Evolutionary conservation across 2,113 vertebrate species (phyloP), one percentile per base, ranked within the genome.

Genomic region (Pluvialis apricaria): DNA sequence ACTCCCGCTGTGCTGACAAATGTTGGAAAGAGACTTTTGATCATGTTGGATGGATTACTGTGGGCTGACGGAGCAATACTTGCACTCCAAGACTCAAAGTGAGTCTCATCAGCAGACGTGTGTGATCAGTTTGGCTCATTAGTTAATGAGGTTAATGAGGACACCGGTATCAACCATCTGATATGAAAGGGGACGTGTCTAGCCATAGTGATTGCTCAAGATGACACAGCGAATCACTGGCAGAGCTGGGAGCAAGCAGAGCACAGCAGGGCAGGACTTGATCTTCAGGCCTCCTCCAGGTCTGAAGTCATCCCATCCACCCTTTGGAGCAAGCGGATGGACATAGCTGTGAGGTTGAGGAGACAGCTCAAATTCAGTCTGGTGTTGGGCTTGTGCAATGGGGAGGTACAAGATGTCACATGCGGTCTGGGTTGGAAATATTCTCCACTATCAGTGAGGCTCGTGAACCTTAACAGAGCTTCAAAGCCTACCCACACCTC

Each of bases 111-210:
- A 82, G 78, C 78, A 72, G 92, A 82, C 17, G 0, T 2, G 21
- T 49, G 80, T 45, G 88, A 55, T 73, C 44, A 42, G 76, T 70
- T 78, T 81, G 90, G 85, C 75, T 96, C 96, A 83, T 92, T 95
- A 91, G 89, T 57, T 94, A 96, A 93, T 44, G 86, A 95, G 94
- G 94, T 61, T 96, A 88, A 97, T 89, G 88, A 96, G 88, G 68
- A 75, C 91, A 88, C 80, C 86, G 61, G 60, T 29, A 81, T 3
- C 55, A 93, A 82, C 69, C 65, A 38, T 47, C 76, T 78, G 86
- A 90, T 72, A 52, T 3, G 34, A 52, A 49, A 55, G 38, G 52
- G 76, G 68, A 88, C 1, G 5, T 54, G 72, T 55, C 71, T 51
- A 25, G 76, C 77, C 19, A 1, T 1, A 40, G 68, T 0, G 38